Evolutionary conservation across 2,113 vertebrate genomes (phyloP), one percentile per base, ranked within the genome.

Genomic region (Rhinolophus sinicus): DNA sequence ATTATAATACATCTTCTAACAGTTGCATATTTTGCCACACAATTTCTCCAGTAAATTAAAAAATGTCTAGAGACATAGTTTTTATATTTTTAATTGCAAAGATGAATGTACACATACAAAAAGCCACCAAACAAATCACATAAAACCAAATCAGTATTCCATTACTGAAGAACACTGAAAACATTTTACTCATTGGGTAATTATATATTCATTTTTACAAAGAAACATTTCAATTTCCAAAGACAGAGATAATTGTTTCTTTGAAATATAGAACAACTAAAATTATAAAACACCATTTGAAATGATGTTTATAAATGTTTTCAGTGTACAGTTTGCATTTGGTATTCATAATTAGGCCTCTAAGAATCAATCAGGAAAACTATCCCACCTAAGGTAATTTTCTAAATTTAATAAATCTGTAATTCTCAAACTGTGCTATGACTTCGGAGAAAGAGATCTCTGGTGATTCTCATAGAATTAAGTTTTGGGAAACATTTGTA

Each of bases 31-130:
- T 77, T 93, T 70, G 14, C 8, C 64, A 82, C 9, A 52, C 13
- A 95, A 70, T 78, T 95, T 95, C 47, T 80, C 70, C 8, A 52
- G 58, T 21, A 84, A 83, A 87, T 83, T 88, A 67, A 88, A 96
- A 94, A 89, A 38, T 24, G 22, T 80, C 72, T 38, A 35, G 62
- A 84, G 38, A 76, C 28, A 84, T 26, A 56, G 62, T 30, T 62
- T 73, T 88, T 18, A 50, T 67, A 83, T 70, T 90, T 92, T 90
- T 87, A 77, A 75, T 78, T 6, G 7, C 13, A 89, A 65, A 87
- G 30, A 35, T 87, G 69, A 94, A 44, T 75, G 24, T 72, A 58
- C 26, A 65, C 26, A 67, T 40, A 19, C 4, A 69, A 50, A 70
- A 44, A 38, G 7, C 47, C 47, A 50, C 47, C 2, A 77, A 64